Base-by-base conservation (phyloP, 2,888 invertebrate genomes). In the Rosalia funebris region DNA sequence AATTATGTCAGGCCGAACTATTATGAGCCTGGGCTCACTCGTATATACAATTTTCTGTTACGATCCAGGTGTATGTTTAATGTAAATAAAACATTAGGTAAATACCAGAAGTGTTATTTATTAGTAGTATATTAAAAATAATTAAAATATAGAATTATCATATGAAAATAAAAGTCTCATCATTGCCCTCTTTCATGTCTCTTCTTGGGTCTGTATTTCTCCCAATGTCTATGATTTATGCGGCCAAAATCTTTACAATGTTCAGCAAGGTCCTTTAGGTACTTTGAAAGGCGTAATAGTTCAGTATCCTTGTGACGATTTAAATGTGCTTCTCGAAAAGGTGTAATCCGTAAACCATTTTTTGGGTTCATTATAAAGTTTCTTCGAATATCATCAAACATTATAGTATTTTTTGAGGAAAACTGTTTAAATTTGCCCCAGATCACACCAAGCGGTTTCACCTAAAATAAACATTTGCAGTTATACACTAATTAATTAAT, bases 321-420 rank as follows among this genome's bases (percentile, higher is more conserved):
- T 0, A 92, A 81, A 76, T 97, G 96, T 0, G 97, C 97, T 75
- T 96, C 92, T 2, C 92, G 86, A 79, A 96, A 98, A 0, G 97
- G 91, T 75, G 91, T 86, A 72, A 98, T 97, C 81, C 91, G 90
- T 0, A 98, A 83, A 0, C 98, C 98, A 60, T 92, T 94, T 72
- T 93, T 92, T 0, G 97, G 97, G 81, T 98, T 98, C 97, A 98
- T 97, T 34, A 97, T 87, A 76, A 98, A 98, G 82, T 98, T 98
- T 70, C 96, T 85, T 54, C 96, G 85, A 34, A 97, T 92, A 75
- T 98, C 98, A 77, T 98, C 98, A 74, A 98, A 94, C 97, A 98
- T 98, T 65, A 98, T 96, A 0, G 97, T 98, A 79, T 98, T 98
- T 77, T 91, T 92, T 0, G 91, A 84, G 45, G 87, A 91, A 82